Percentiles rank a stretch among this genome's conserved stretches.
phyloP scores from a whole-genome alignment of 1,140 invertebrate species.

The Eubasilissa regina region DNA sequence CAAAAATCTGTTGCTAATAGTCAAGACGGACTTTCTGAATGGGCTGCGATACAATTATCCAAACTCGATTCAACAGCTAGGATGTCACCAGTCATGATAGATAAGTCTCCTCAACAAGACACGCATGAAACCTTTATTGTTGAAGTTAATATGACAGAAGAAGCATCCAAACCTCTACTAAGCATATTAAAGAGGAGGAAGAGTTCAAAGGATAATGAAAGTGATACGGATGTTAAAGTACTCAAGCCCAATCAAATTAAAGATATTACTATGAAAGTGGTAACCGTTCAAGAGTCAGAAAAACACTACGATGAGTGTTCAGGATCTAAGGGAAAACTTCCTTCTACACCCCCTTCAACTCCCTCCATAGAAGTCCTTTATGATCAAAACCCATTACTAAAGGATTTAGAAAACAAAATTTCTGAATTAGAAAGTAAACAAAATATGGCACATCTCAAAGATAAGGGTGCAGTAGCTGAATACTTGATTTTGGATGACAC shows the following conservation, averaged over 20 bases:
- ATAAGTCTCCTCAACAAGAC: conserved; percentile 11
- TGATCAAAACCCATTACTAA: conserved; percentile 46
- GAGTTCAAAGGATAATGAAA: conserved; percentile 44
- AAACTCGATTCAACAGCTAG: conserved; percentile 49
- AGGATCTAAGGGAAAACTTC: conserved; percentile 14
- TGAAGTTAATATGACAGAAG: conserved; percentile 62
- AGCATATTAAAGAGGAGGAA: conserved; percentile 66
- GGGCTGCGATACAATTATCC: conserved; percentile 52
- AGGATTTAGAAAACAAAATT: conserved; percentile 53
- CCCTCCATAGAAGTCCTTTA: conserved; percentile 37
- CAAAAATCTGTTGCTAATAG: conserved; percentile 54
- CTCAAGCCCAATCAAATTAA: conserved; percentile 39
- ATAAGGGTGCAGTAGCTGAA: conserved; percentile 64
- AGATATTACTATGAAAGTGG: conserved; percentile 48
- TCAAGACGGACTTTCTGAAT: conserved; percentile 64
- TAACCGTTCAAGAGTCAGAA: conserved; percentile 47
- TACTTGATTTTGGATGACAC: conserved; percentile 65
- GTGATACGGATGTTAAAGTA: conserved; percentile 45
- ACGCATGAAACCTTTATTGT: conserved; percentile 65
- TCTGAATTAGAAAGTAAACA: conserved; percentile 54
- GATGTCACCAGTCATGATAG: not conserved
- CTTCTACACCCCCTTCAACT: conserved; percentile 53
- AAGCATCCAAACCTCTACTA: conserved; percentile 65
- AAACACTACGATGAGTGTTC: conserved; percentile 2
- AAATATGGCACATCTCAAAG: conserved; percentile 61